Evolutionary conservation across 2,888 invertebrate genomes (phyloP), one percentile per base, ranked within the genome.

Genomic region (Mimas tiliae): DNA sequence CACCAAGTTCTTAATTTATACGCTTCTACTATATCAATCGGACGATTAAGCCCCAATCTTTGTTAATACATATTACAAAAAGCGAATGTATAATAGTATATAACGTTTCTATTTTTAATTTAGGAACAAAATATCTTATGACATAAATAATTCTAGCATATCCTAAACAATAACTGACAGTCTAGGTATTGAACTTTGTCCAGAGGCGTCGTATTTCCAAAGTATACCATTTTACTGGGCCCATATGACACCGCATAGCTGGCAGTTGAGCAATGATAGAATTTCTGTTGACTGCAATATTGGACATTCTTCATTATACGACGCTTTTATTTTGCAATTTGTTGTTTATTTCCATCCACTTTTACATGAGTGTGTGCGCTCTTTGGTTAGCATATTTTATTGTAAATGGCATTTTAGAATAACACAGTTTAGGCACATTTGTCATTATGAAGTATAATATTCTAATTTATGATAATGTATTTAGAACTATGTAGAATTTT

Each of bases 201-300:
- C 63, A 48, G 62, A 55, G 68, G 73, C 63, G 71, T 82, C 74
- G 65, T 73, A 71, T 81, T 76, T 72, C 74, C 69, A 67, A 67
- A 70, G 70, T 69, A 65, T 69, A 72, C 67, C 67, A 72, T 74
- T 77, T 74, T 70, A 66, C 65, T 48, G 58, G 45, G 38, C 64
- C 67, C 66, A 70, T 58, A 68, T 73, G 79, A 80, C 74, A 72
- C 73, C 70, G 70, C 72, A 63, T 68, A 72, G 69, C 58, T 69
- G 66, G 68, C 67, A 70, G 66, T 81, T 77, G 75, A 67, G 80
- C 77, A 80, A 81, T 75, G 71, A 71, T 69, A 74, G 75, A 63
- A 62, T 62, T 65, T 66, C 53, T 63, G 63, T 66, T 55, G 58
- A 63, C 66, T 51, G 33, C 63, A 66, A 21, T 42, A 51, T 62